phyloP scores from a whole-genome alignment of 2,797 vertebrate genomes.

The Thripadectes ignobilis region DNA sequence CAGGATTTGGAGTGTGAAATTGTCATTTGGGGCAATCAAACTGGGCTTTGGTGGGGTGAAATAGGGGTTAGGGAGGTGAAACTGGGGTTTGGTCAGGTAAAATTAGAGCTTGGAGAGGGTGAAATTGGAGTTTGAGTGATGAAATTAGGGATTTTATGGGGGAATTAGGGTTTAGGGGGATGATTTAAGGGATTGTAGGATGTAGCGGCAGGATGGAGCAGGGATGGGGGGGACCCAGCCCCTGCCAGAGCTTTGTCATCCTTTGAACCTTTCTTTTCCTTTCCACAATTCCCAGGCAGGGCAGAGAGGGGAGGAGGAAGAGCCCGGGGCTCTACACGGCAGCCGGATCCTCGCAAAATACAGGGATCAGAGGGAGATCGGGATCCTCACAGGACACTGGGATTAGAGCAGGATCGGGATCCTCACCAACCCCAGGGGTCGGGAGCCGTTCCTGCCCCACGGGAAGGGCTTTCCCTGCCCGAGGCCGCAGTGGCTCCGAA shows the following conservation, averaged over 20 bases:
- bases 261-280: background rate
- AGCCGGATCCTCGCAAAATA: rapidly evolving
- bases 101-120: background rate
- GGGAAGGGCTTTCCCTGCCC: rapidly evolving
- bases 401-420: background rate
- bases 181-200: background rate
- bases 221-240: rapidly evolving
- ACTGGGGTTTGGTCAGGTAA: background rate
- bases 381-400: rapidly evolving
- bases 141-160: rapidly evolving
- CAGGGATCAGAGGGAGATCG: background rate
- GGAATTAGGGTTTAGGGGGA: no score
- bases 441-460: rapidly evolving
- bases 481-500: rapidly evolving
- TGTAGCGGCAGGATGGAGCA: background rate
- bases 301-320: background rate
- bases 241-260: background rate
- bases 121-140: background rate
- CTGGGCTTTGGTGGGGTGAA: no score
- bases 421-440: background rate
- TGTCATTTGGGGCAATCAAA: no score
- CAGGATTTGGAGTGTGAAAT: no score
- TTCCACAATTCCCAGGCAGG: no score
- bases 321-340: rapidly evolving
- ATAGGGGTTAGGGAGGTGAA: no score